Evolutionary conservation across 2,113 vertebrate species (phyloP), one percentile per base, ranked within the genome.

Genomic region (Dascyllus trimaculatus): DNA sequence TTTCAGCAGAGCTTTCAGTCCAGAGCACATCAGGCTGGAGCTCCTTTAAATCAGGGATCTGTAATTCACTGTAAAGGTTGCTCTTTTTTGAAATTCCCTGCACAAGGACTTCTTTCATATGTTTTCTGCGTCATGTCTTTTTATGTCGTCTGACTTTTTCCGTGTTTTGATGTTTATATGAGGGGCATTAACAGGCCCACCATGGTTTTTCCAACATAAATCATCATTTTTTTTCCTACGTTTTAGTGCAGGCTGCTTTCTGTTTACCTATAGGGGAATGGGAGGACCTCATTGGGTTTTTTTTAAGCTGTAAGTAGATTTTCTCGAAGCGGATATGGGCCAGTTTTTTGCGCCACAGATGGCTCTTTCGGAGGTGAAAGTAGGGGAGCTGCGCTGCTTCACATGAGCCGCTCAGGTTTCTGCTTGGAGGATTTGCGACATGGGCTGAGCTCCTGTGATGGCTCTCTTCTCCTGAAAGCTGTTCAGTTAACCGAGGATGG

Each of bases 381-480:
- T 64, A 62, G 60, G 17, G 81, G 77, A 61, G 35, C 58, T 35
- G 13, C 18, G 67, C 76, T 32, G 80, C 82, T 54, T 6, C 79
- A 58, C 65, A 68, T 88, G 83, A 85, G 51, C 53, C 24, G 60
- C 75, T 80, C 80, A 58, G 73, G 61, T 85, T 83, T 79, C 70
- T 17, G 46, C 82, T 32, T 29, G 56, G 58, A 75, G 80, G 61
- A 53, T 79, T 72, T 89, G 75, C 81, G 90, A 91, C 86, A 93
- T 93, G 93, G 93, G 93, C 91, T 93, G 93, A 93, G 91, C 85
- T 84, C 82, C 68, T 58, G 77, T 2, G 76, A 45, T 38, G 61
- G 78, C 58, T 81, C 26, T 71, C 64, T 63, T 81, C 85, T 81
- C 69, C 82, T 66, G 56, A 29, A 71, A 83, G 83, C 82, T 82